Conservation (phyloP, 1,140 invertebrate species). For the Dolichoris vasculosae region DNA sequence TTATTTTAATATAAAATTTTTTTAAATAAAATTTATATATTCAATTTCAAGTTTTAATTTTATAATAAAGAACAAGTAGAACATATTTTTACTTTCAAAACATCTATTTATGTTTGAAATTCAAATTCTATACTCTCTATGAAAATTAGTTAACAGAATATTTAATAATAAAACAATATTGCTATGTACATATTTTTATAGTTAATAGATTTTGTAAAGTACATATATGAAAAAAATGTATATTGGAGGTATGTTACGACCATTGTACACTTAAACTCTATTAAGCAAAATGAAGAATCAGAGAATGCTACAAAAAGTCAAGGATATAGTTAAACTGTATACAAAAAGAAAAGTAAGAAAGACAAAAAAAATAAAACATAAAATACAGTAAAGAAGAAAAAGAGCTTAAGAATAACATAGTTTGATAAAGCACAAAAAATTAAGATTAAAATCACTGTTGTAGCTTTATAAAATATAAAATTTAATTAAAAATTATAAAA, state of each 20-base stretch:
- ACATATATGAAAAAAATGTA: not conserved
- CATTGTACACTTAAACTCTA: not conserved
- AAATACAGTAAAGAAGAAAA: constrained; percentile 5
- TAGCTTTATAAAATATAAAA: not conserved
- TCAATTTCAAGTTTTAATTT: too few relatives aligned
- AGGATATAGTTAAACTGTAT: not conserved
- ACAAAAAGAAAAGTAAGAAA: not conserved
- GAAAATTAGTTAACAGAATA: too few relatives aligned
- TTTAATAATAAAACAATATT: not conserved
- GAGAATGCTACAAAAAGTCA: constrained; percentile 6
- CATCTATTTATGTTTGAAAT: too few relatives aligned
- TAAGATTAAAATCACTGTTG: not conserved
- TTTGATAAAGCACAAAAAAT: constrained; percentile 25
- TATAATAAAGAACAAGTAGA: too few relatives aligned
- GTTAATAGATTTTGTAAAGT: not conserved
- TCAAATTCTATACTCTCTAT: too few relatives aligned
- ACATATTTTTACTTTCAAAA: too few relatives aligned
- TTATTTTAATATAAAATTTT: too few relatives aligned
- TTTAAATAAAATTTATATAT: too few relatives aligned
- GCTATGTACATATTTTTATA: not conserved
- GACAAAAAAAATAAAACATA: constrained; percentile 7
- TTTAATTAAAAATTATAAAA: constrained; percentile 3
- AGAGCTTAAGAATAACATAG: constrained; percentile 21
- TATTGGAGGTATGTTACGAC: not conserved
- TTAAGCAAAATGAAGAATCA: constrained; percentile 30